Percentiles rank a stretch among this genome's conserved stretches.
Conservation (phyloP, 2,888 invertebrate genomes). For the Dromius quadrimaculatus region DNA sequence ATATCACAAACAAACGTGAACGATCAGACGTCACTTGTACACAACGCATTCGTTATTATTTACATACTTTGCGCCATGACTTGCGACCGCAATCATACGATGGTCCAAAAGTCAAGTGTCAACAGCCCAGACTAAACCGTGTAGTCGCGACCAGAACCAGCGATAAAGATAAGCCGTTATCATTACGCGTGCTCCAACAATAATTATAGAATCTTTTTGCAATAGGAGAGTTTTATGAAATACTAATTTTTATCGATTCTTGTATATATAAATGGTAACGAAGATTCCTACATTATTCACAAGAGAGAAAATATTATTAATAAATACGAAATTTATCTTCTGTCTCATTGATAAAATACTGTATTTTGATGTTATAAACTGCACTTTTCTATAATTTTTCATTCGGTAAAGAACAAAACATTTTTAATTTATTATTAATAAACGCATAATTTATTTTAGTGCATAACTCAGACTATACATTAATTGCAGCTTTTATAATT, state of each 20-base stretch:
- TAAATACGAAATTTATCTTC: too few relatives aligned
- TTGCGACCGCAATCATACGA: conserved; percentile 40
- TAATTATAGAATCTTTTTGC: neutral
- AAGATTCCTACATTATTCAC: neutral
- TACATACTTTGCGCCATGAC: conserved; percentile 11
- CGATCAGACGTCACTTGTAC: too few relatives aligned
- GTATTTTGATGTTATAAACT: too few relatives aligned
- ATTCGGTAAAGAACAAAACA: too few relatives aligned
- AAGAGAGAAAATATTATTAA: too few relatives aligned
- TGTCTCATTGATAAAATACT: too few relatives aligned
- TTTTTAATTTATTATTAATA: too few relatives aligned
- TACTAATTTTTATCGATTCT: too few relatives aligned
- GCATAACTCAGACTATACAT: neutral
- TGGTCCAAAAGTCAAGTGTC: conserved; percentile 47
- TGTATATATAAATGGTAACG: too few relatives aligned
- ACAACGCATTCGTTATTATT: conserved; percentile 6
- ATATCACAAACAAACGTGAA: neutral
- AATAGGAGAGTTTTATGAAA: neutral
- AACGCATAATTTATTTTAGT: neutral
- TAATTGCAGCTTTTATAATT: conserved; percentile 1
- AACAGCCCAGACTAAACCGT: conserved; percentile 41
- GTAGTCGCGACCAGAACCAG: neutral
- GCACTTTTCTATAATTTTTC: too few relatives aligned
- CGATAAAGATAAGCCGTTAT: conserved; percentile 3
- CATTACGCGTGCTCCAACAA: neutral